Evolutionary conservation across 2,113 vertebrate genomes (phyloP), one percentile per base, ranked within the genome.

Genomic region (Tetrax tetrax): DNA sequence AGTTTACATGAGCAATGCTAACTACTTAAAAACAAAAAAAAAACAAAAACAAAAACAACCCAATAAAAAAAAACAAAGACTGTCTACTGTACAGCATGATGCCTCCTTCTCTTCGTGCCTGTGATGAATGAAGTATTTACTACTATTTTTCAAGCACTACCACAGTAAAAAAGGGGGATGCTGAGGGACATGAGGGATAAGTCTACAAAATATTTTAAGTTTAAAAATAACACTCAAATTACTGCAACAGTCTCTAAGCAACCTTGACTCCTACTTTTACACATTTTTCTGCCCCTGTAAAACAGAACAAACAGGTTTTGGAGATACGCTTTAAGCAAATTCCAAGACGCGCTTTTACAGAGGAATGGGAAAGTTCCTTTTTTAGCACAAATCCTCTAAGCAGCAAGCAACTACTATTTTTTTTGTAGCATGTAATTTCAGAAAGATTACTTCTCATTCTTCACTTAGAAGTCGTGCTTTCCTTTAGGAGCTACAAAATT

Each of bases 221-320:
- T 93, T 84, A 83, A 93, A 97, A 96, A 53, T 78, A 95, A 64
- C 24, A 59, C 77, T 61, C 35, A 13, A 19, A 43, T 45, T 94
- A 89, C 45, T 86, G 79, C 77, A 78, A 87, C 68, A 69, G 80
- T 95, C 77, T 96, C 91, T 70, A 96, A 59, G 71, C 89, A 97
- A 95, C 69, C 35, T 17, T 53, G 48, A 66, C 82, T 92, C 65
- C 70, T 69, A 91, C 54, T 85, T 91, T 51, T 54, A 89, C 78
- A 78, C 10, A 10, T 71, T 91, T 64, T 95, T 87, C 63, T 82
- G 48, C 57, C 66, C 82, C 74, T 16, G 51, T 79, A 86, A 63
- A 90, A 88, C 77, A 91, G 87, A 90, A 80, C 35, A 25, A 95
- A 87, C 59, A 90, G n/a, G 69, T 96, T 95, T 83, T 48, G 33